These are phyloP conservation scores for Alcis repandata DNA, from an alignment of 2,888 invertebrate species.

Conservation along the genomic window DNA sequence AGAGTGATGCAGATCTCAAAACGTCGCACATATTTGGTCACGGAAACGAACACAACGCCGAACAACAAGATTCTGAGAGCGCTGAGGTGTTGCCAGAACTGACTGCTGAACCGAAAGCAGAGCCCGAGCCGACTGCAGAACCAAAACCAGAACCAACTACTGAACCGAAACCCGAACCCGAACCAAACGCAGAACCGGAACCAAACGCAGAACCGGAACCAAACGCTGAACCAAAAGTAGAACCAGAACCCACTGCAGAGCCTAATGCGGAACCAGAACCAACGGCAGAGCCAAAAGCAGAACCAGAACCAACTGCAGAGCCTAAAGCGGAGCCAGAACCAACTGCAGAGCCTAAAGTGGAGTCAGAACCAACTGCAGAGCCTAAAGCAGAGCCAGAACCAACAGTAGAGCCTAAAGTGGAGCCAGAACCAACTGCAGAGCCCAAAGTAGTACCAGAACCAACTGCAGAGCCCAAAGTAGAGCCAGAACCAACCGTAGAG, in stretches of 20 bases:
- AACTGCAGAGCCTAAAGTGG: constrained; percentile 53
- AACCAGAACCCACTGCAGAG: constrained; percentile 53
- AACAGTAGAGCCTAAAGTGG: constrained; percentile 42
- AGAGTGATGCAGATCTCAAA: constrained; percentile 65
- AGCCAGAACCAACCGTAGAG: constrained; percentile 35
- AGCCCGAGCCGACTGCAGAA: constrained; percentile 50
- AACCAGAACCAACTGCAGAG: constrained; percentile 56
- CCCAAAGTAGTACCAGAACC: constrained; percentile 63
- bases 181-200: constrained; percentile 47
- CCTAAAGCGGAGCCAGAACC: constrained; percentile 61
- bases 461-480: constrained; percentile 53
- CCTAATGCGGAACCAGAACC: constrained; percentile 51
- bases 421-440: constrained; percentile 55
- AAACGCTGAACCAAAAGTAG: constrained; percentile 51
- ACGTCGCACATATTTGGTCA: constrained; percentile 72
- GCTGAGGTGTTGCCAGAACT: constrained; percentile 52
- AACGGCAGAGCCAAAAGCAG: constrained; percentile 52
- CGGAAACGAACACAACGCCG: constrained; percentile 52
- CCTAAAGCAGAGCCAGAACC: constrained; percentile 26
- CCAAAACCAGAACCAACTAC: constrained; percentile 44
- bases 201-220: constrained; percentile 51
- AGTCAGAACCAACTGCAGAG: constrained; percentile 37
- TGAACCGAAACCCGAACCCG: constrained; percentile 43
- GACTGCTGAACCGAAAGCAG: constrained; percentile 53
- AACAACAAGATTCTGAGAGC: constrained; percentile 45